Evolutionary conservation across 2,888 invertebrate species (phyloP).

Genomic region (Desoria tigrina): DNA sequence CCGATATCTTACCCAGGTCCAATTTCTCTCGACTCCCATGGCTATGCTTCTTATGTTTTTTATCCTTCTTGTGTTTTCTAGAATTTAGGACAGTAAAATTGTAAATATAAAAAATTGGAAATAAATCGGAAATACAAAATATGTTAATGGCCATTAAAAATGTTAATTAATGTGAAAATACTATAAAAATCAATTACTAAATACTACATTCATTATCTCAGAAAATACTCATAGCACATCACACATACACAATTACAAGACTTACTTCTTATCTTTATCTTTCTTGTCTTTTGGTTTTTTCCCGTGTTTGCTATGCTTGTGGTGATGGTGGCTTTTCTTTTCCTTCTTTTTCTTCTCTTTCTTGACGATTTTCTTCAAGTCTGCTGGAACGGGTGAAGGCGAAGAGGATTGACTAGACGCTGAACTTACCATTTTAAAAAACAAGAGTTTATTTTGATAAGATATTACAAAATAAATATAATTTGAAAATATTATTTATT

Average conservation of each 20-base stretch:
- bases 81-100: too few species aligned
- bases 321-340: constrained; percentile 63
- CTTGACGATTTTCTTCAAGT: constrained; percentile 49
- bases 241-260: too few species aligned
- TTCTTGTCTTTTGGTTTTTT: constrained; percentile 62
- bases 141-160: too few species aligned
- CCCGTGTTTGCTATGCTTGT: constrained; percentile 69
- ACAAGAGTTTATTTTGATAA: too few species aligned
- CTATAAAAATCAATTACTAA: too few species aligned
- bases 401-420: constrained; percentile 6
- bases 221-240: too few species aligned
- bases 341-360: constrained; percentile 50
- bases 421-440: constrained; percentile 4
- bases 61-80: constrained; percentile 61
- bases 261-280: constrained; percentile 59
- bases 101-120: background rate
- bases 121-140: too few species aligned
- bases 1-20: constrained; percentile 39
- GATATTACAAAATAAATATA: too few species aligned
- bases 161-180: too few species aligned
- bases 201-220: too few species aligned
- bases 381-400: constrained; percentile 30
- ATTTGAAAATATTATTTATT: too few species aligned
- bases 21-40: constrained; percentile 57
- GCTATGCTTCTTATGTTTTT: constrained; percentile 62